Evolutionary conservation across 2,113 vertebrate genomes (phyloP).

Genomic region (Arizona elegans): DNA sequence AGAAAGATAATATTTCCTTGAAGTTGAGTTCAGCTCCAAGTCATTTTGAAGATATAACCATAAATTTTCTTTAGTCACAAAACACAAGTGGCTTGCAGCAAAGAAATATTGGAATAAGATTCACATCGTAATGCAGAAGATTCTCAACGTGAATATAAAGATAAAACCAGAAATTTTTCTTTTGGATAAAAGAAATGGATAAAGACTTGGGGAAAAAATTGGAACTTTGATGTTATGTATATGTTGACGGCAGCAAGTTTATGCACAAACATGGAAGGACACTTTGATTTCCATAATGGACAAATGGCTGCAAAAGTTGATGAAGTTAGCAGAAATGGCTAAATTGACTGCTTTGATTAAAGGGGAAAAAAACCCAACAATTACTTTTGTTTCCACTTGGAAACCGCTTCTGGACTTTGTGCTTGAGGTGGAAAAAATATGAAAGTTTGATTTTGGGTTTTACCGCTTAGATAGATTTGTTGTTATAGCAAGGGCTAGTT

Average conservation of each 20-base stretch:
- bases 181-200: no score
- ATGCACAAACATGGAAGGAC: not conserved
- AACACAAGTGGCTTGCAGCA: not conserved
- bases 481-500: not conserved
- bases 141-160: not conserved
- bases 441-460: not conserved
- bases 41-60: not conserved
- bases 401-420: not conserved
- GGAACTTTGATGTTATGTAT: not conserved
- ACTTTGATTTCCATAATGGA: not conserved
- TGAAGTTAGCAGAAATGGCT: not conserved
- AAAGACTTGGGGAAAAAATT: fast-evolving
- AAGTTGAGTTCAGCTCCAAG: not conserved
- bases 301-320: not conserved
- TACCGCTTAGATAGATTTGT: not conserved
- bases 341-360: not conserved
- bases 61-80: not conserved
- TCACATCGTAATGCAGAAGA: not conserved
- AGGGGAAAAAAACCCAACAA: not conserved
- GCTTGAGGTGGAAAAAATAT: not conserved
- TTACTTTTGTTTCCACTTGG: not conserved
- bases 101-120: not conserved
- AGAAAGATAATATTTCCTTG: not conserved
- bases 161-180: not conserved
- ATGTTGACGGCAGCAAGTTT: not conserved